Evolutionary conservation across 23 tunicate genomes (phyloP), one percentile per base, ranked within the genome.

Genomic region (Ciona savignyi): DNA sequence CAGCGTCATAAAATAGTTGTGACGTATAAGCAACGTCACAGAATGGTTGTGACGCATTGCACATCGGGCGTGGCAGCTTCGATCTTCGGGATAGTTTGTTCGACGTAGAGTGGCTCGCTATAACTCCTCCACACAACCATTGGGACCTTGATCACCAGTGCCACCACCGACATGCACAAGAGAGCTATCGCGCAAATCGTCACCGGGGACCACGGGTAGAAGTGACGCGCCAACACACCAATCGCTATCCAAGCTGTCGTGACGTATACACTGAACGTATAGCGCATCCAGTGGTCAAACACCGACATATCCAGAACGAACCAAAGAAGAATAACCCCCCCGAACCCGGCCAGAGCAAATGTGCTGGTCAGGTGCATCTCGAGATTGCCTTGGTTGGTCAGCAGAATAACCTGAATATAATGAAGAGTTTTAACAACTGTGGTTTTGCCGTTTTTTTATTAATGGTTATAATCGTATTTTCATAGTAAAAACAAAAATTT

Each of bases 231-330:
- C 2, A 75, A 61, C 31, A 87, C 75, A 32, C 87, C 79, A 3
- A 35, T 25, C 0, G 77, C 68, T 32, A 63, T 51, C 95, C 95
- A 87, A 0, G 63, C 67, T 0, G 81, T 74, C 1, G 76, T 65
- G 21, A 82, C 82, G 71, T 87, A 87, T 25, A 87, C 42, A 11
- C 77, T 48, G 60, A 87, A 87, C 2, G 86, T 76, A 66, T 87
- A 87, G 2, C 95, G 81, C 32, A 81, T 23, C 95, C 95, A 87
- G 4, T 66, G 63, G 63, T 87, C 95, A 0, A 87, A 72, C 23
- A 81, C 74, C 31, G 74, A 1, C n/a, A 85, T 66, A 11, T 87
- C 95, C 19, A 81, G 25, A 34, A 81, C 31, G 48, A 77, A 71
- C 95, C 95, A 87, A 26, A 81, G 0, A 9, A 77, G 34, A 22